Conservation (phyloP, 2,113 vertebrate species). For the Anguilla japonica region DNA sequence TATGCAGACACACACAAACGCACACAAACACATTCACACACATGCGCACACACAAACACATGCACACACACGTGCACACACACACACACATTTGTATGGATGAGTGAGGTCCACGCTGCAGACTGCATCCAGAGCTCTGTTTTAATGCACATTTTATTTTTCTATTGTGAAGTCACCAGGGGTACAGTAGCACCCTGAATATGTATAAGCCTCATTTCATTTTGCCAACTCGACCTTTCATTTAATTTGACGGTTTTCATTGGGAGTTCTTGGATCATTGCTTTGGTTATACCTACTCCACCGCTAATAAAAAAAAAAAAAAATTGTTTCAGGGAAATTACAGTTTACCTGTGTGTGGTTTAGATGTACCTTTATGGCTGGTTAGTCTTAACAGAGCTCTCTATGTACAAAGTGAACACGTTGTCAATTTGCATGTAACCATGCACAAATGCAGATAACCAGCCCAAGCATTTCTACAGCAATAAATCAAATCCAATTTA, state of each 20-base stretch:
- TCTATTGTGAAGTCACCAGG: not conserved
- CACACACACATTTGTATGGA: not conserved
- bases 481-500: not conserved
- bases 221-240: no score
- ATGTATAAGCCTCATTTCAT: not conserved
- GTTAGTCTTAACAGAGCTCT: not conserved
- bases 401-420: not conserved
- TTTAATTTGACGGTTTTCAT: no score
- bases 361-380: no score
- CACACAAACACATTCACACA: not conserved
- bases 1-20: no score
- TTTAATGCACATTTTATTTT: not conserved
- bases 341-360: no score
- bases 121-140: not conserved
- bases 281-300: not conserved
- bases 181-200: not conserved
- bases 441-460: not conserved
- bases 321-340: not conserved
- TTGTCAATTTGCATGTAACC: not conserved
- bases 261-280: not conserved
- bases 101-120: not conserved
- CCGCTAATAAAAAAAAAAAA: not conserved
- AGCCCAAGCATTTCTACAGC: not conserved
- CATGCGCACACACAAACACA: not conserved
- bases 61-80: not conserved